Conservation (phyloP, 2,797 vertebrate species). For the Lindbergichthys nudifrons region DNA sequence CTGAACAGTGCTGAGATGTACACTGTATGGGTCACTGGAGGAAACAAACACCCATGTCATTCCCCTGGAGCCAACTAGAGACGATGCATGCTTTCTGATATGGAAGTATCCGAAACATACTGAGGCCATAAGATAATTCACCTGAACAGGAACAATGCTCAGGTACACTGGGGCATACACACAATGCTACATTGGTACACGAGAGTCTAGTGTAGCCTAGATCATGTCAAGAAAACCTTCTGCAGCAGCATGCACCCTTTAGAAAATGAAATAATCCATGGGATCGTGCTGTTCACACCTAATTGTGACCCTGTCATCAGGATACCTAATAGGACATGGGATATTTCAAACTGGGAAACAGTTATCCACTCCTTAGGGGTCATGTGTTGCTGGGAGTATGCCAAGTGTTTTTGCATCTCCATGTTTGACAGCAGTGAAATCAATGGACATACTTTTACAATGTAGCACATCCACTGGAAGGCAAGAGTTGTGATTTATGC, state of each 20-base stretch:
- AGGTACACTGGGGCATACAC: conserved; percentile 12
- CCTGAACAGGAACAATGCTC: conserved; percentile 6
- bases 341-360: conserved; percentile 16
- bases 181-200: conserved; percentile 23
- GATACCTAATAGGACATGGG: neutral
- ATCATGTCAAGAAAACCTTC: conserved; percentile 23
- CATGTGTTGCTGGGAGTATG: conserved; percentile 13
- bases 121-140: conserved; percentile 20
- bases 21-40: conserved; percentile 7
- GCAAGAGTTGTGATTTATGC: conserved; percentile 24
- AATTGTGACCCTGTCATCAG: conserved; percentile 18
- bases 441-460: conserved; percentile 10
- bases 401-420: conserved; percentile 32
- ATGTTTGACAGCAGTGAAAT: conserved; percentile 27
- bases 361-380: conserved; percentile 11
- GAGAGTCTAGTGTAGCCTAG: neutral
- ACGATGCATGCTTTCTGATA: conserved; percentile 16
- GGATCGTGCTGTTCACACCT: conserved; percentile 8
- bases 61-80: neutral
- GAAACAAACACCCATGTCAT: conserved; percentile 13
- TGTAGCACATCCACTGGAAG: conserved; percentile 15
- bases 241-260: conserved; percentile 1
- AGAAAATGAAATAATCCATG: conserved; percentile 7
- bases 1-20: neutral
- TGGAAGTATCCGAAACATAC: neutral